Base-by-base conservation (phyloP, 1,140 invertebrate genomes). In the Plectrocnemia conspersa region DNA sequence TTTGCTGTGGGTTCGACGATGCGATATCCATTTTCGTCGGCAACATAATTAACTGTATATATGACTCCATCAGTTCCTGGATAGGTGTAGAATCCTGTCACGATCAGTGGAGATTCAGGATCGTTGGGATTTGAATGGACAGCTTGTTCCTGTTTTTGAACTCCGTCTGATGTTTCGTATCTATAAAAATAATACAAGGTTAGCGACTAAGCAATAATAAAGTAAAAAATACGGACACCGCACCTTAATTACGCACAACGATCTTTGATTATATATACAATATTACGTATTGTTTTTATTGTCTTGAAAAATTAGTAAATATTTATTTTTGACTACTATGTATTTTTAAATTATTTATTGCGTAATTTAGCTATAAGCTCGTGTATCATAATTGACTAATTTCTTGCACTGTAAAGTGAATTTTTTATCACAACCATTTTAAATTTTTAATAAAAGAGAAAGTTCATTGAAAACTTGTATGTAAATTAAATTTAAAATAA, bases 141-240 rank as follows among this genome's bases (percentile, higher is more conserved):
- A 1, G 75, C 82, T 52, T 67, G 63, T 63, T 83, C 80, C 54
- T 76, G 58, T 2, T 68, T 73, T 2, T 67, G 59, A n/a, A 78
- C 75, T 11, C 81, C 82, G 60, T 84, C 77, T 3, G 70, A 79
- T 9, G 81, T 79, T 59, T 82, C 78, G 60, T 74, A 81, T 6
- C 72, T 78, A 42, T 2, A 48, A 59, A 38, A 16, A 44, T 22
- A 45, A 44, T 10, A 15, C 6, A 9, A 9, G 10, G 7, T 11
- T 38, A 38, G 6, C 6, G 6, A 38, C 16, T 38, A 38, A 40
- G 6, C 6, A 40, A 40, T 9, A 29, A 29, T 9, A 29, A 29
- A 29, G 7, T 29, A 29, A 29, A 29, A 9, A 29, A 29, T 29
- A 29, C 27, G 7, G 7, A 29, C n/a, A n/a, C n/a, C n/a, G n/a